Base-by-base conservation (phyloP, 2,113 vertebrate species). In the Chloebia gouldiae region DNA sequence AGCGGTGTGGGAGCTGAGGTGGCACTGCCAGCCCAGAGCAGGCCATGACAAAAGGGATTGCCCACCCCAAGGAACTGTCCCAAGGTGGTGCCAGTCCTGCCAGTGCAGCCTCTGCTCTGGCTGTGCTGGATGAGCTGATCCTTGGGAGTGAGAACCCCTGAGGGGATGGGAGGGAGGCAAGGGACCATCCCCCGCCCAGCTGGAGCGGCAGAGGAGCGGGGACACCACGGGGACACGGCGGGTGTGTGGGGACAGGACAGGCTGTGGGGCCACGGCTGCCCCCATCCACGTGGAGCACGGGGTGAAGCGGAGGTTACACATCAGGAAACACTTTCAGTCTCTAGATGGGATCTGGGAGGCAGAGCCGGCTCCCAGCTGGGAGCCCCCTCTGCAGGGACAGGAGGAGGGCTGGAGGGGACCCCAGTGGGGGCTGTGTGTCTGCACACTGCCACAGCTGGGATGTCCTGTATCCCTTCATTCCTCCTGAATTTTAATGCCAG, bases 371-470 rank as follows among this genome's bases (percentile, higher is more conserved):
- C 50, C 69, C 4, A 57, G 79, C 47, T 63, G 64, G 13, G 64
- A 64, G 39, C 49, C 7, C 3, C 22, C 35, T 33, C 49, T 22
- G 63, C 0, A 0, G 54, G 50, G 56, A 50, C 40, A 44, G 60
- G 40, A 11, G 0, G 3, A 44, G 59, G 66, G 25, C 25, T 71
- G 61, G 15, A 4, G 15, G 24, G 39, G 53, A 45, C 33, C 61
- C 44, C 4, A 2, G 39, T 3, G 8, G 1, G 3, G 60, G 56
- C 35, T 63, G 25, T 12, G 5, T 39, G 60, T 76, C 45, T 3
- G 9, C 54, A 20, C 37, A 6, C 23, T 57, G 10, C 61, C 65
- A 1, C 0, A 0, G 30, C 61, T 2, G 2, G 44, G 25, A 13
- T 82, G 81, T 37, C n/a, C 49, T 28, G 1, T 4, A 3, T 24